Percentiles rank a stretch among this genome's conserved stretches.
These are phyloP conservation scores for Acanthosoma haemorrhoidale DNA, from an alignment of 2,888 invertebrate genomes.

Conservation along the genomic window DNA sequence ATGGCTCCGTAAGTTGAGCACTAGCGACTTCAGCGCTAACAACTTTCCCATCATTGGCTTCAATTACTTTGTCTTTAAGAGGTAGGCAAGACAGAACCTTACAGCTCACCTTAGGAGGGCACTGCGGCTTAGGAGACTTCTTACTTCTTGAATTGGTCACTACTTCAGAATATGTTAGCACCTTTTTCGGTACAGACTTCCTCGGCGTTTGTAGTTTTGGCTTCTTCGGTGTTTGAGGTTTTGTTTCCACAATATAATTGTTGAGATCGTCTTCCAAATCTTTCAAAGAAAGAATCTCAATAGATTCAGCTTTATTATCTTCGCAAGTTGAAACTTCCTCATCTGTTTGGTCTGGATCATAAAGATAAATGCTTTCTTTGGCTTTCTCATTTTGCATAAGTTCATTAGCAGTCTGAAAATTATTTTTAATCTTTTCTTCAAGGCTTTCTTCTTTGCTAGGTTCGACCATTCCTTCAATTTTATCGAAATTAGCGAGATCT, in stretches of 20 bases:
- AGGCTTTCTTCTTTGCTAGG: constrained; percentile 26
- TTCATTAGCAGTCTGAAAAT: constrained; percentile 4
- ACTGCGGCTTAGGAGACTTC: background rate
- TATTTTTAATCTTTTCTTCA: constrained; percentile 14
- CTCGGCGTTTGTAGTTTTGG: background rate
- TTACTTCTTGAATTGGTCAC: background rate
- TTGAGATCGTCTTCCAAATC: background rate
- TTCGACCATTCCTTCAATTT: constrained; percentile 40
- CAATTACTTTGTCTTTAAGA: background rate
- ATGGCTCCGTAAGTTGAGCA: background rate
- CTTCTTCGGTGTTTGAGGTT: background rate
- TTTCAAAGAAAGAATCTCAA: background rate
- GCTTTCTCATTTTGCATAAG: background rate
- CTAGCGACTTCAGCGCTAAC: background rate
- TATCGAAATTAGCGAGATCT: constrained; percentile 43
- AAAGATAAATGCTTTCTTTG: background rate
- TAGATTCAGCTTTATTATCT: background rate
- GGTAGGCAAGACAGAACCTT: background rate
- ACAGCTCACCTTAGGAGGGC: background rate
- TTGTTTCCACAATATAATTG: background rate
- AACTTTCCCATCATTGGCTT: background rate
- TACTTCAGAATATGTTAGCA: constrained; percentile 10
- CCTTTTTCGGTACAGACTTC: background rate
- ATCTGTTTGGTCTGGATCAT: background rate
- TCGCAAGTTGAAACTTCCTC: background rate